These are phyloP conservation scores for Austrolebias charrua DNA, from an alignment of 2,797 vertebrate species.

Conservation along the genomic window DNA sequence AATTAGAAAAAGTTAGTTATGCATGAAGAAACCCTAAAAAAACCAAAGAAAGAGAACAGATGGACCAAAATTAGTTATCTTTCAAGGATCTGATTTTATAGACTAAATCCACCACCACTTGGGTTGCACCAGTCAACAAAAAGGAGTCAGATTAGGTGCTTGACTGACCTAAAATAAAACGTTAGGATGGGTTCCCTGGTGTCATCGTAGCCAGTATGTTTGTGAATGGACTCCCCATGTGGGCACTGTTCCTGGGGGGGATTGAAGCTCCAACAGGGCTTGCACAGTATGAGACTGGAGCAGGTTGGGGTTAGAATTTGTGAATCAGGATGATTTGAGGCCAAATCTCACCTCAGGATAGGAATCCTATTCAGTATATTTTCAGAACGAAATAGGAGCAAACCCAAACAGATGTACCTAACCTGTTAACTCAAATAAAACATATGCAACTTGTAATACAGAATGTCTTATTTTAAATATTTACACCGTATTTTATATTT, in stretches of 20 bases:
- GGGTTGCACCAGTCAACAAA: conserved; percentile 58
- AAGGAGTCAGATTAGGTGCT: conserved; percentile 21
- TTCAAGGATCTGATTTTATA: conserved; percentile 14
- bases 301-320: conserved; percentile 2
- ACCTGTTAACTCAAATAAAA: not conserved
- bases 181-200: conserved; percentile 23
- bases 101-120: conserved; percentile 62
- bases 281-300: not conserved
- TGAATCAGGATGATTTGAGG: not conserved
- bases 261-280: not conserved
- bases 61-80: conserved; percentile 5
- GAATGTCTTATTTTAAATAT: not conserved
- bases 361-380: conserved; percentile 16
- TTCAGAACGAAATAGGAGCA: not conserved
- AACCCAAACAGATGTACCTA: not conserved
- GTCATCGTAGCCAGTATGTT: conserved; percentile 17
- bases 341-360: conserved; percentile 30
- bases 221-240: not conserved
- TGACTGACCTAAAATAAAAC: conserved; percentile 65
- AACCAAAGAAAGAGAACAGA: conserved; percentile 13
- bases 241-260: conserved; percentile 9
- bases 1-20: conserved; percentile 17
- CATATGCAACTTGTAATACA: not conserved
- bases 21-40: conserved; percentile 12
- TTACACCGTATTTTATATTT: not conserved